These are phyloP conservation scores for Bombus vancouverensis DNA, from an alignment of 1,140 invertebrate genomes.

Conservation along the genomic window DNA sequence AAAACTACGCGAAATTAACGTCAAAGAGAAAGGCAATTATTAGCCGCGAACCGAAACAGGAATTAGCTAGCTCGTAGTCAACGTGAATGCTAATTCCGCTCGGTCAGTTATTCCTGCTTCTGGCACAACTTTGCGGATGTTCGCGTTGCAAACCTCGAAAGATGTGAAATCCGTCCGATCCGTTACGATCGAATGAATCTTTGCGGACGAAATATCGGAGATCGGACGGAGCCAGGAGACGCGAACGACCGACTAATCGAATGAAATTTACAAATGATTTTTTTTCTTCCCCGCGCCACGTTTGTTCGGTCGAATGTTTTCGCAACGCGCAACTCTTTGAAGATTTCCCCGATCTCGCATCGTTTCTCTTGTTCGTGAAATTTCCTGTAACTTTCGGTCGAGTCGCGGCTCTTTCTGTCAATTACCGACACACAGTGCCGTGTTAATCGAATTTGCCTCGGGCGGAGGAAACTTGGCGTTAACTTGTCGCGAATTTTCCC, in stretches of 20 bases:
- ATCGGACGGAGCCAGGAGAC: too few species aligned
- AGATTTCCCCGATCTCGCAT: neutral
- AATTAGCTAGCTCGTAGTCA: constrained; percentile 28
- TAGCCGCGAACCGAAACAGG: neutral
- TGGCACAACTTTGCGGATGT: too few species aligned
- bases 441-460: constrained; percentile 33
- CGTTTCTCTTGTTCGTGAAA: constrained; percentile 31
- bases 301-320: constrained; percentile 6
- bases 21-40: constrained; percentile 60
- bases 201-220: neutral
- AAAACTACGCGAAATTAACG: constrained; percentile 40
- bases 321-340: neutral
- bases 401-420: constrained; percentile 36
- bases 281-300: neutral
- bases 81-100: constrained; percentile 57
- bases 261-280: constrained; percentile 19
- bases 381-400: constrained; percentile 36
- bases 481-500: constrained; percentile 30
- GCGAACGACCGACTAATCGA: neutral
- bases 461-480: constrained; percentile 21
- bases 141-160: too few species aligned
- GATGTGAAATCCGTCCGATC: too few species aligned
- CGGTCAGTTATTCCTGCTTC: too few species aligned
- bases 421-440: constrained; percentile 19
- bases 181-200: constrained; percentile 18